A percentile compares a stretch with the other conserved stretches of the same genome.
These are phyloP conservation scores for Oryzias javanicus DNA, from an alignment of 2,113 vertebrate genomes.

Conservation along the genomic window DNA sequence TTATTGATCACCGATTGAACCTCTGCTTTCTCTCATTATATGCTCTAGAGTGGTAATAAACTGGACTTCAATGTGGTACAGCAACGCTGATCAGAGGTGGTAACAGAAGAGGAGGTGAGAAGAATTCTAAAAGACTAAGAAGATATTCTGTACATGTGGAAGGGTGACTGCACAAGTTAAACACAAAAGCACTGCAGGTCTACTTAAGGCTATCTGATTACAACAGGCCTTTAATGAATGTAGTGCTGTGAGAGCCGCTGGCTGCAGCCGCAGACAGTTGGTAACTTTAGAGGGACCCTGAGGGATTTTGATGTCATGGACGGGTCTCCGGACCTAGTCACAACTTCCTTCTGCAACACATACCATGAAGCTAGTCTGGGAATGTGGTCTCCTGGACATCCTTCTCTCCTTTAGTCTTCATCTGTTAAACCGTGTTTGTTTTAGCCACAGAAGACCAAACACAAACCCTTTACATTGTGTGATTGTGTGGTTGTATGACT, in stretches of 20 bases:
- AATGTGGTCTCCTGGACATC: constrained; percentile 5
- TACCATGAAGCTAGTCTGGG: neutral
- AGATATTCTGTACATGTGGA: neutral
- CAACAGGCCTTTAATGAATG: constrained; percentile 34
- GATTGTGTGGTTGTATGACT: too few species aligned
- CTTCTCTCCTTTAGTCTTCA: constrained; percentile 23
- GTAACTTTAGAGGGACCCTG: constrained; percentile 53
- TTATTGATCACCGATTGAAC: constrained; percentile 48
- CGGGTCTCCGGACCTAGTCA: constrained; percentile 16
- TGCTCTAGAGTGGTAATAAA: constrained; percentile 26
- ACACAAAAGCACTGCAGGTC: constrained; percentile 36
- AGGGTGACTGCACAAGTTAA: constrained; percentile 11
- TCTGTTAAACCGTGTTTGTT: constrained; percentile 13
- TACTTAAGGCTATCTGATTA: constrained; percentile 40
- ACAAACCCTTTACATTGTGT: neutral
- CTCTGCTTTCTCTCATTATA: constrained; percentile 49
- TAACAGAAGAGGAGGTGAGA: constrained; percentile 5
- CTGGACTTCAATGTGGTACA: neutral
- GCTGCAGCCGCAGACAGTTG: constrained; percentile 36
- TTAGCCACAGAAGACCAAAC: constrained; percentile 2
- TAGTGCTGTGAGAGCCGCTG: constrained; percentile 35
- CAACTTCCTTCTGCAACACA: neutral
- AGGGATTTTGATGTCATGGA: constrained; percentile 37
- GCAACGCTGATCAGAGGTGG: constrained; percentile 1
- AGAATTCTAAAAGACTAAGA: constrained; percentile 2